Evolutionary conservation across 2,113 vertebrate species (phyloP).

Genomic region (Xiphorhynchus elegans): DNA sequence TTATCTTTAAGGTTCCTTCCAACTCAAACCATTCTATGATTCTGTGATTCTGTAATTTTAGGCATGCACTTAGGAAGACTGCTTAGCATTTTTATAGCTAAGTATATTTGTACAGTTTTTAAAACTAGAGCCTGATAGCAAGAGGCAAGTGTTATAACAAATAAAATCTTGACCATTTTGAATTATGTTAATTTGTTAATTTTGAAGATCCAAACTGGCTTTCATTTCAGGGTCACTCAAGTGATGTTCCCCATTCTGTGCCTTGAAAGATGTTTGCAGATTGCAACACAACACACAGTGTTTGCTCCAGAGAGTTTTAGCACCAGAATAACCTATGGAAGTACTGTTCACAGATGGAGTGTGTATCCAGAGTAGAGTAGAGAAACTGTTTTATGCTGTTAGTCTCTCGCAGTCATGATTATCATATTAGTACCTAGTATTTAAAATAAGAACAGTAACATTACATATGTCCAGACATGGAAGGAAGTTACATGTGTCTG

Average conservation of each 20-base stretch:
- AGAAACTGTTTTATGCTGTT: constrained; percentile 17
- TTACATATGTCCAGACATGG: neutral
- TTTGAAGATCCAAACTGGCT: constrained; percentile 22
- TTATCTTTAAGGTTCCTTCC: neutral
- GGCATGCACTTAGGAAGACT: neutral
- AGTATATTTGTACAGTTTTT: neutral
- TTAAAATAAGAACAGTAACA: constrained; percentile 17
- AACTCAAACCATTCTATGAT: neutral
- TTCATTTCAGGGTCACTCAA: constrained; percentile 26
- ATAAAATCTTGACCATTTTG: neutral
- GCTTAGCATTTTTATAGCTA: neutral
- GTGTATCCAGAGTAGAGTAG: neutral
- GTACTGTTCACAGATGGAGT: constrained; percentile 2
- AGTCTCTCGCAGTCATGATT: neutral
- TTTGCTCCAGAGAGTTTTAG: constrained; percentile 22
- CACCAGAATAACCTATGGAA: constrained; percentile 7
- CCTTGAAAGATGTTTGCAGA: neutral
- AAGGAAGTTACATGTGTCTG: neutral
- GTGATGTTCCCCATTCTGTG: neutral
- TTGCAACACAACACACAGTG: neutral
- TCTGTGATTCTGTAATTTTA: neutral
- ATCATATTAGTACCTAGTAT: neutral
- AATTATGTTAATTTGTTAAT: constrained; percentile 7
- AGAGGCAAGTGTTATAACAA: neutral
- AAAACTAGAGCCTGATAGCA: neutral